Evolutionary conservation across 2,888 invertebrate species (phyloP), one percentile per base, ranked within the genome.

Genomic region (Phorcus lineatus): DNA sequence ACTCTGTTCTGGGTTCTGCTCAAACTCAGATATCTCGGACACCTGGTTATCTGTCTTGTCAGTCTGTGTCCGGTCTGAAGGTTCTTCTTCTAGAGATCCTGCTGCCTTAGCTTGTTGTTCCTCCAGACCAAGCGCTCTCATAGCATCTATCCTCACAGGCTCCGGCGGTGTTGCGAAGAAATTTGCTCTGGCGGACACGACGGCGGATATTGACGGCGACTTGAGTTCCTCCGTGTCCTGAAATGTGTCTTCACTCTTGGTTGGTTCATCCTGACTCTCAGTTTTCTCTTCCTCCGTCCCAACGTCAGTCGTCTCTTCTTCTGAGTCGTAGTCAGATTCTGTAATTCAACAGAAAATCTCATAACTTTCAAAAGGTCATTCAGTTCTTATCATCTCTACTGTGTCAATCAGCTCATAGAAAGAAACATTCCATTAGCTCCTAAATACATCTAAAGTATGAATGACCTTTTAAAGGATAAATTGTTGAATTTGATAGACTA

Each of bases 131-230:
- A 91, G 90, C 88, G 92, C 91, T 52, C 88, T 88, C 81, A 86
- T 88, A 9, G 91, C 90, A 80, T 92, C 91, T 9, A 92, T 88
- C 77, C 92, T 84, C 11, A 92, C 89, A n/a, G 90, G 90, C 78
- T 90, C 90, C 0, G 91, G 86, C 13, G 91, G 90, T 0, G 90
- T 88, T 13, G 88, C 88, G 84, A 92, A 92, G 86, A 92, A 92
- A 74, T 91, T 88, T 75, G 90, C 89, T n/a, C 91, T 82, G 16
- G 89, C 90, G n/a, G 86, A 81, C 55, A 84, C 83, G 54, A 88
- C 81, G 17, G 81, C 86, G 13, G 83, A 78, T 52, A 74, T 52
- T 24, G 74, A 74, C 0, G 74, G 74, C 9, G 74, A 74, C 22
- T 74, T 74, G 22, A 74, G 62, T 28, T 22, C 62, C 11, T 17